Conservation (phyloP, 2,797 vertebrate species). For the Megalops cyprinoides region DNA sequence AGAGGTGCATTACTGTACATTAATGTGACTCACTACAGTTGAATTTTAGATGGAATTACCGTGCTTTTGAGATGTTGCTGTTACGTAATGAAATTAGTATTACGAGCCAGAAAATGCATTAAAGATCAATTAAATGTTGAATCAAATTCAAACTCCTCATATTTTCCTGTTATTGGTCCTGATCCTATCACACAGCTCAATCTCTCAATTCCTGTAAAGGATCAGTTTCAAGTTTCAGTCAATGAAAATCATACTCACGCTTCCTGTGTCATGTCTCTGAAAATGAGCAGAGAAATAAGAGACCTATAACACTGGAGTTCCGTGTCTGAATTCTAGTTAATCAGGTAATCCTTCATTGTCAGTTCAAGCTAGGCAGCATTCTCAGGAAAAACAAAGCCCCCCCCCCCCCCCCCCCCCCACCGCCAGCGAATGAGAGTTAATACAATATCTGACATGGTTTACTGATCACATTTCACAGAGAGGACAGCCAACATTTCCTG, state of each 20-base stretch:
- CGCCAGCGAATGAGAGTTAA: too few relatives aligned
- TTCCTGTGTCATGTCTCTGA: not conserved
- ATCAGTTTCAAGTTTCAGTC: slow-evolving; percentile 15
- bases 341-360: too few relatives aligned
- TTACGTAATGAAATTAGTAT: not conserved
- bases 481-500: too few relatives aligned
- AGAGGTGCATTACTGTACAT: not conserved
- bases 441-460: too few relatives aligned
- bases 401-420: too few relatives aligned
- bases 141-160: too few relatives aligned
- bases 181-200: slow-evolving; percentile 7
- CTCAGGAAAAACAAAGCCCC: too few relatives aligned
- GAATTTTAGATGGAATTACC: not conserved
- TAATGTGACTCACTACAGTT: not conserved
- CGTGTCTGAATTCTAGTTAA: too few relatives aligned
- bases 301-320: too few relatives aligned
- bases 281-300: not conserved
- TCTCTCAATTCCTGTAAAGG: slow-evolving; percentile 21
- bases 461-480: too few relatives aligned
- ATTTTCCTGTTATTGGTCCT: slow-evolving; percentile 40
- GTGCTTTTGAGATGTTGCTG: not conserved
- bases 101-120: not conserved
- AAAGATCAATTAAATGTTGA: too few relatives aligned
- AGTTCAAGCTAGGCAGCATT: too few relatives aligned
- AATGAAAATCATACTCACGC: not conserved